Evolutionary conservation across 2,113 vertebrate genomes (phyloP).

Genomic region (Forbesichthys agassizii): DNA sequence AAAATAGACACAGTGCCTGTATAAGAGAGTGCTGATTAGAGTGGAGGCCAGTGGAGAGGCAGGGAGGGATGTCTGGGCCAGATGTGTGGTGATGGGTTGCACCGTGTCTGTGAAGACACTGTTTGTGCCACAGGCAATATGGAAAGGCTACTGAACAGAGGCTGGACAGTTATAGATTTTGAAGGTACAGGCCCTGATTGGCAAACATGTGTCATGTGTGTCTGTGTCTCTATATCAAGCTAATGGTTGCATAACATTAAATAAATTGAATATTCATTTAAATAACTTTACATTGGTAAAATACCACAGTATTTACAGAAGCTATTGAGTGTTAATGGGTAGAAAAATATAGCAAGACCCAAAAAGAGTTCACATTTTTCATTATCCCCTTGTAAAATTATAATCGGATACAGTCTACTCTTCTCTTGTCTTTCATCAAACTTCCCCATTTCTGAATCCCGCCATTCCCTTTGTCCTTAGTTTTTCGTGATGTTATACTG

Average conservation of each 20-base stretch:
- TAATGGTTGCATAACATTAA: background rate
- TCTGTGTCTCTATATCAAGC: background rate
- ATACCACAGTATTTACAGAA: background rate
- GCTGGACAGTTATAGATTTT: slow-evolving; percentile 19
- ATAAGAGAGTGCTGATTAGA: slow-evolving; percentile 54
- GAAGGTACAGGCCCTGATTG: background rate
- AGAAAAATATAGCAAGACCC: background rate
- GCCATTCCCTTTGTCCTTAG: background rate
- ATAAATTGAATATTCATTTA: too few relatives aligned
- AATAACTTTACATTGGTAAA: too few relatives aligned
- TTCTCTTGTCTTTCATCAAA: background rate
- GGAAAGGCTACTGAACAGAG: slow-evolving; percentile 29
- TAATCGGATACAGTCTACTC: background rate
- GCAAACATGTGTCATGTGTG: background rate
- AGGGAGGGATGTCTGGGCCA: slow-evolving; percentile 18
- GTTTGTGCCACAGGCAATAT: slow-evolving; percentile 36
- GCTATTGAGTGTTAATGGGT: background rate
- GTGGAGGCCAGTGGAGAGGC: slow-evolving; percentile 6
- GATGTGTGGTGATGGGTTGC: slow-evolving; percentile 21
- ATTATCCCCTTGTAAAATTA: slow-evolving; percentile 6
- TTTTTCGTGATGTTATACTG: background rate
- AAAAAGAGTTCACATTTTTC: background rate
- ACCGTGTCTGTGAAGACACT: slow-evolving; percentile 13
- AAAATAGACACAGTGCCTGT: slow-evolving; percentile 64
- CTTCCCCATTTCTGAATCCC: too few relatives aligned